These are phyloP conservation scores for Crotophaga sulcirostris DNA, from an alignment of 2,113 vertebrate genomes.

Conservation along the genomic window DNA sequence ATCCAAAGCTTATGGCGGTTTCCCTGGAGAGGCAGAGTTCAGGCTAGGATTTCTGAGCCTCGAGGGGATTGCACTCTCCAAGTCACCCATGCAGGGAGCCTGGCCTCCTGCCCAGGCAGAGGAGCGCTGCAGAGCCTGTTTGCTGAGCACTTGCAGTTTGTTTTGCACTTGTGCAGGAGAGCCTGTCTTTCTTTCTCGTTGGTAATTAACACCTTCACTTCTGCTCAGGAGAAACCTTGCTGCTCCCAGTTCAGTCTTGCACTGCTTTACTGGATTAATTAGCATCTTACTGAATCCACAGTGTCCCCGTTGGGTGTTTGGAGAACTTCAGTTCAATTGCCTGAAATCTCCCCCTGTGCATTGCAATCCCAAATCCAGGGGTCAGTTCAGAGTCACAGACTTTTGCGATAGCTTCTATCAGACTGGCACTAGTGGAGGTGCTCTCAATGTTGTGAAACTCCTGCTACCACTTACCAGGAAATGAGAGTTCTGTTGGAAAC, in stretches of 20 bases:
- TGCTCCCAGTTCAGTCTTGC: neutral
- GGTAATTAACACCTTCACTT: neutral
- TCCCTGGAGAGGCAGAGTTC: neutral
- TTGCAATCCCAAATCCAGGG: neutral
- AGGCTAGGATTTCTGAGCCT: neutral
- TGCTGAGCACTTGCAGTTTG: neutral
- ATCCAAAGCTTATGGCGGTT: fast-evolving
- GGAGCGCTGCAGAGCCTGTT: fast-evolving
- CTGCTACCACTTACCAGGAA: neutral
- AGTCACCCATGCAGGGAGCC: neutral
- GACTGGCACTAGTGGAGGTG: neutral
- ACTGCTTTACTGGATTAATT: neutral
- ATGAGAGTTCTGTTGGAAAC: neutral
- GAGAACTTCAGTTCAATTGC: neutral
- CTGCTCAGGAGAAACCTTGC: neutral
- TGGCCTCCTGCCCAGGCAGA: neutral
- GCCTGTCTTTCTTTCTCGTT: neutral
- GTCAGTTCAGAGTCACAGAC: neutral
- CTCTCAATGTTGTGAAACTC: fast-evolving
- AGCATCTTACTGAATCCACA: neutral
- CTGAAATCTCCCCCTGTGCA: neutral
- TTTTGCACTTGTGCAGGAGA: neutral
- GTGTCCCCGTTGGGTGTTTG: neutral
- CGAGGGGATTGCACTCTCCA: neutral
- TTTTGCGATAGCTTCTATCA: neutral